These are phyloP conservation scores for Bhutanitis thaidina DNA, from an alignment of 2,888 invertebrate species.

Conservation along the genomic window DNA sequence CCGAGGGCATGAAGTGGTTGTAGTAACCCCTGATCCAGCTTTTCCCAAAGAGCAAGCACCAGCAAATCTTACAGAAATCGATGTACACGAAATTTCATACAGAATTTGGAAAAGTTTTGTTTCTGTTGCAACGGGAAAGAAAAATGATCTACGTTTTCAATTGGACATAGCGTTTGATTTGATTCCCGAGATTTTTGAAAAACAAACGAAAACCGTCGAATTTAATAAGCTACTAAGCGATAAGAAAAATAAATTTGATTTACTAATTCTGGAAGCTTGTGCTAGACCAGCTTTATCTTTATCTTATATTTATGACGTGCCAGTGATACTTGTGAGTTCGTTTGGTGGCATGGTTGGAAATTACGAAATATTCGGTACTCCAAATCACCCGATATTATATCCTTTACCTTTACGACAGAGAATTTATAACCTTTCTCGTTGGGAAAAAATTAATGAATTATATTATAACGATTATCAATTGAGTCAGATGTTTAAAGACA, in stretches of 20 bases:
- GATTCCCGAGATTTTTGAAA: slow-evolving; percentile 20
- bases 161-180: slow-evolving; percentile 15
- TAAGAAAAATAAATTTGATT: slow-evolving; percentile 34
- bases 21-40: slow-evolving; percentile 42
- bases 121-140: slow-evolving; percentile 15
- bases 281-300: slow-evolving; percentile 31
- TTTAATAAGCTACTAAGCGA: slow-evolving; percentile 24
- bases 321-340: slow-evolving; percentile 47
- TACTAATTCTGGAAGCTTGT: slow-evolving; percentile 42
- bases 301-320: slow-evolving; percentile 39
- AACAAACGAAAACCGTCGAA: slow-evolving; percentile 23
- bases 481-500: slow-evolving; percentile 4
- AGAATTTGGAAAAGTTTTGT: slow-evolving; percentile 20
- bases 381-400: slow-evolving; percentile 37
- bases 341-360: slow-evolving; percentile 30
- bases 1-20: slow-evolving; percentile 47
- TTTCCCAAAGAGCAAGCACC: slow-evolving; percentile 23
- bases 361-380: slow-evolving; percentile 32
- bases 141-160: slow-evolving; percentile 16
- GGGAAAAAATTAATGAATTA: slow-evolving; percentile 28
- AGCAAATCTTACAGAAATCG: slow-evolving; percentile 43
- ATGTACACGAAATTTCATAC: slow-evolving; percentile 34
- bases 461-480: slow-evolving; percentile 19
- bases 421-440: slow-evolving; percentile 26
- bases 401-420: slow-evolving; percentile 24